Conservation (phyloP, 1,140 invertebrate species). For the Pomacea maculata region DNA sequence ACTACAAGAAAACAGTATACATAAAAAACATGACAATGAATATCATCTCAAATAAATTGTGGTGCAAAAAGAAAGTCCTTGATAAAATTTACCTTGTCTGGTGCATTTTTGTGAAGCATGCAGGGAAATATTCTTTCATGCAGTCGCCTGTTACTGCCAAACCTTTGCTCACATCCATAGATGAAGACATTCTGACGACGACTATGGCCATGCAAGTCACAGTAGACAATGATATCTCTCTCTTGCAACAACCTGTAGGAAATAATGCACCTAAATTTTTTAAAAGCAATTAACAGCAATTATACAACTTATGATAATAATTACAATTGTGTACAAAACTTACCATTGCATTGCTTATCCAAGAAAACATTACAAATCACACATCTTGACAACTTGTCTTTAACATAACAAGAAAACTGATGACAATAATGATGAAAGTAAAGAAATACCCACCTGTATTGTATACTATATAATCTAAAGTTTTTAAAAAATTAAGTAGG, state of each 20-base stretch:
- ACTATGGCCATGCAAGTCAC: constrained; percentile 67
- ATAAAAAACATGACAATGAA: background rate
- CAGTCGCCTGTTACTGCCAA: constrained; percentile 76
- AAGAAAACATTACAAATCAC: no score
- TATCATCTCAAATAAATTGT: background rate
- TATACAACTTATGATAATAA: background rate
- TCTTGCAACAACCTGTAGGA: constrained; percentile 76
- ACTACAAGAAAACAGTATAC: background rate
- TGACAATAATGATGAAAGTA: no score
- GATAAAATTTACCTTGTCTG: constrained; percentile 78
- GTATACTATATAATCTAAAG: no score
- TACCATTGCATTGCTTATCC: background rate
- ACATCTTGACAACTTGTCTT: no score
- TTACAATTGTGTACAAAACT: background rate
- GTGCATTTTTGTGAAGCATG: constrained; percentile 91
- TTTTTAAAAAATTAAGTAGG: no score
- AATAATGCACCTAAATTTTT: background rate
- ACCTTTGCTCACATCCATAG: constrained; percentile 84
- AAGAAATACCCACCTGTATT: no score
- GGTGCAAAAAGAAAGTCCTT: background rate
- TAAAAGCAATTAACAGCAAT: background rate
- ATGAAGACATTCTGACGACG: constrained; percentile 67
- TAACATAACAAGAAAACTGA: no score
- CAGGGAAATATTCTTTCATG: constrained; percentile 91
- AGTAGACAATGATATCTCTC: constrained; percentile 74